phyloP scores from a whole-genome alignment of 2,113 vertebrate genomes.

The human region GRCh38 chr12:31495001-31495500 shows the following conservation, averaged over 20 bases:
- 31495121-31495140: neutral
- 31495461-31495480: no score
- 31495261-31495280: neutral
- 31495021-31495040: neutral
- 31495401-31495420: no score
- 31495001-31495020: no score
- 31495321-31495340: neutral
- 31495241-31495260: neutral
- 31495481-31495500: no score
- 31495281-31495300: neutral
- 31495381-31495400: no score
- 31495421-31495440: no score
- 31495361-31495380: neutral
- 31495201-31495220: neutral
- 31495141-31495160: neutral
- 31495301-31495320: neutral
- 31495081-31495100: constrained; percentile 3
- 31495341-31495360: constrained; percentile 12
- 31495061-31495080: neutral
- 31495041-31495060: neutral
- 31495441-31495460: no score
- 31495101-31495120: neutral
- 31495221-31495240: neutral
- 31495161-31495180: neutral
- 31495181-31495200: neutral